Percentiles rank a stretch among this genome's conserved stretches.
Conservation (phyloP, 2,888 invertebrate genomes). For the Philereme transversata region DNA sequence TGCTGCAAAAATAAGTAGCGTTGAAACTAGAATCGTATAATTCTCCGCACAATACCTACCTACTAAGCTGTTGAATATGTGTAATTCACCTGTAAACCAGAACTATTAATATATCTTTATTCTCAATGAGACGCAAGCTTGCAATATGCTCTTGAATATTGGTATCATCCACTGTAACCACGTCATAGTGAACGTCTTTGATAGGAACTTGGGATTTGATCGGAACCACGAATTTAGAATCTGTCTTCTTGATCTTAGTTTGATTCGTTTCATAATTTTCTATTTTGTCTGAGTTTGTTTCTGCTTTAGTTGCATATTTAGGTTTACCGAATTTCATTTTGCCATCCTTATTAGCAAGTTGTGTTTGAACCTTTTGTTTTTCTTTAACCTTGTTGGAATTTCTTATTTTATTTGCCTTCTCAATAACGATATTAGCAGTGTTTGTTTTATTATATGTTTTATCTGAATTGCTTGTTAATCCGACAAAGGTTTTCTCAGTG, state of each 20-base stretch:
- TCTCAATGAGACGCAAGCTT: not conserved
- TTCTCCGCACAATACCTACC: not conserved
- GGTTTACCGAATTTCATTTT: slow-evolving; percentile 70
- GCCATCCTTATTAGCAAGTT: slow-evolving; percentile 66
- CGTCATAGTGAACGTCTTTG: slow-evolving; percentile 52
- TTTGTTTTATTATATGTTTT: not conserved
- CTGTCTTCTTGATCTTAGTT: slow-evolving; percentile 51
- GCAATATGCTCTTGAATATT: slow-evolving; percentile 31
- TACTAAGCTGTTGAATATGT: not conserved
- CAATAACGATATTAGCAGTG: slow-evolving; percentile 18
- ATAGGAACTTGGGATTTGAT: slow-evolving; percentile 63
- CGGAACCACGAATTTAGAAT: slow-evolving; percentile 61
- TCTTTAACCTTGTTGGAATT: slow-evolving; percentile 16
- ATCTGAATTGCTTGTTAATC: slow-evolving; percentile 8
- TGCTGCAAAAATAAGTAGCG: slow-evolving; percentile 46
- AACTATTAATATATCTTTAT: slow-evolving; percentile 44
- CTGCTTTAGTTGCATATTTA: slow-evolving; percentile 27
- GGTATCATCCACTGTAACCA: slow-evolving; percentile 45
- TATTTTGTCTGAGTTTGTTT: slow-evolving; percentile 9
- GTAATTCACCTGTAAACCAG: slow-evolving; percentile 52
- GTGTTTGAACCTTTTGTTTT: slow-evolving; percentile 56
- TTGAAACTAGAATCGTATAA: not conserved
- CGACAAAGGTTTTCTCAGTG: not conserved
- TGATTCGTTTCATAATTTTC: slow-evolving; percentile 23
- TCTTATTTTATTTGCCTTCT: slow-evolving; percentile 8